phyloP scores from a whole-genome alignment of 2,888 invertebrate species.

The Athetis lepigone region DNA sequence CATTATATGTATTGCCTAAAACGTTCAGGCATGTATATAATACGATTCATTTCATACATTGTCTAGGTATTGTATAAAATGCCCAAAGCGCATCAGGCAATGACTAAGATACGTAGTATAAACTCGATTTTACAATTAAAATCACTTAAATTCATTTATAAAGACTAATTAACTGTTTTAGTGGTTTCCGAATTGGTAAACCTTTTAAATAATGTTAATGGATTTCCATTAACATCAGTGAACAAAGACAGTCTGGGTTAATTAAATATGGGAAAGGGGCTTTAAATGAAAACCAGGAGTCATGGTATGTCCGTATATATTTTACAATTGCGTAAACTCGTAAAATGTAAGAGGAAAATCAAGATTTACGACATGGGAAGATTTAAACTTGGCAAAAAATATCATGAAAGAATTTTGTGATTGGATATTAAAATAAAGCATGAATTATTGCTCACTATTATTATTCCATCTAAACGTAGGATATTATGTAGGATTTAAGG shows the following conservation, averaged over 20 bases:
- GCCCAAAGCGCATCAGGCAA: no score
- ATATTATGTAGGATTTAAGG: no score
- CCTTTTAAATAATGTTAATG: conserved; percentile 4
- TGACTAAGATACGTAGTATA: background rate
- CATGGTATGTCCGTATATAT: background rate
- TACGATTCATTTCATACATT: no score
- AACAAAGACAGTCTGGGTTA: conserved; percentile 10
- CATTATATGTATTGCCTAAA: no score
- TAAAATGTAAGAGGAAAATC: conserved; percentile 27
- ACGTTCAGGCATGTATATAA: no score
- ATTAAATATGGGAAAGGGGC: conserved; percentile 21
- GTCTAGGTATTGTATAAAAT: no score
- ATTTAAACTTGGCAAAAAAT: background rate
- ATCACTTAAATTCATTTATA: background rate
- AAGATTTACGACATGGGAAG: background rate
- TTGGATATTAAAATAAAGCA: background rate
- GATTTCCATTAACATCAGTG: conserved; percentile 2
- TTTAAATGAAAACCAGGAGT: conserved; percentile 11
- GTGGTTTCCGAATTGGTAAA: background rate
- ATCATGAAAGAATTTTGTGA: background rate
- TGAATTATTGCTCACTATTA: no score
- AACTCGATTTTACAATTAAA: no score
- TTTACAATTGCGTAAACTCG: conserved; percentile 18
- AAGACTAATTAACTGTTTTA: conserved; percentile 5
- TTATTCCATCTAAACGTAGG: no score